Evolutionary conservation across 2,113 vertebrate species (phyloP).

Genomic region (Hemiprocne comata): DNA sequence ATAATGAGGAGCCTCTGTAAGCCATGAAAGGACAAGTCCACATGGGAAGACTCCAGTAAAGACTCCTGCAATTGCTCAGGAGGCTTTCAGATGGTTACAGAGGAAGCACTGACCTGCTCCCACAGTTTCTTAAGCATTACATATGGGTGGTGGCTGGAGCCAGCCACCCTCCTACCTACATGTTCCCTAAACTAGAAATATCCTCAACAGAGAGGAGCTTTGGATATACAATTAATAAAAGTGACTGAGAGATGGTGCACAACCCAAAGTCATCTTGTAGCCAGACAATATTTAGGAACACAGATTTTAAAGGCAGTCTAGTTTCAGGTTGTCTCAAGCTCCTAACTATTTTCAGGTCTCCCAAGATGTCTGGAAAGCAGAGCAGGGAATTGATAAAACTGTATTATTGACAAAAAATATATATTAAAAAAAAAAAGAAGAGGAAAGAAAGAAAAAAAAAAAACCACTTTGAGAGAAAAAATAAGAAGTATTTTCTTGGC

Average conservation of each 20-base stretch:
- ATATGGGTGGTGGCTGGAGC: neutral
- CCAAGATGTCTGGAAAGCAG: neutral
- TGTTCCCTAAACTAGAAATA: neutral
- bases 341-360: neutral
- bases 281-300: neutral
- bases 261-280: neutral
- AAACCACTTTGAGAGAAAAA: neutral
- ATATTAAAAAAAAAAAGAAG: neutral
- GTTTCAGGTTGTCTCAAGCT: neutral
- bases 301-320: neutral
- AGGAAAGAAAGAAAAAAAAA: accelerated
- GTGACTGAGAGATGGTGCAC: neutral
- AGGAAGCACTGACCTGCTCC: neutral
- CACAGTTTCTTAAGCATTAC: neutral
- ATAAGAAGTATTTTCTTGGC: neutral
- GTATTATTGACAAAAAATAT: too few species aligned
- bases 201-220: neutral
- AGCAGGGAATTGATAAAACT: neutral
- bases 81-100: neutral
- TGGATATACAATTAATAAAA: neutral
- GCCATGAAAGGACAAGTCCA: neutral
- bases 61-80: neutral
- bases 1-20: neutral
- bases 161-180: neutral
- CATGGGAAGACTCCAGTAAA: neutral